Percentiles rank a stretch among this genome's conserved stretches.
These are phyloP conservation scores for Temnothorax longispinosus DNA, from an alignment of 1,140 invertebrate genomes.

Conservation along the genomic window DNA sequence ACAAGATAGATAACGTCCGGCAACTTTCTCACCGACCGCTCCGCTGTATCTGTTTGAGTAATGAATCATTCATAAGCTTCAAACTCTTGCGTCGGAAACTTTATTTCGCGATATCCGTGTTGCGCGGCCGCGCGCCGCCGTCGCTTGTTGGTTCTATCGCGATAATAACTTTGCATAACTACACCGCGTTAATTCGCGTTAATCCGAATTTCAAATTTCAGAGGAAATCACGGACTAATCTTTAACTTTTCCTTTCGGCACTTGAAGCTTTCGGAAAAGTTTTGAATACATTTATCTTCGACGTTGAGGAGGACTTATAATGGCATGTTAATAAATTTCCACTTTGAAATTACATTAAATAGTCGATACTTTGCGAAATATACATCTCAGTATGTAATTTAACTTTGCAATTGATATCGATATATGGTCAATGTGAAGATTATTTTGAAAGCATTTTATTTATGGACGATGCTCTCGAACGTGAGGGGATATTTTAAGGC, in stretches of 20 bases:
- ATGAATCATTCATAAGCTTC: slow-evolving; percentile 64
- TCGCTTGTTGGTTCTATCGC: slow-evolving; percentile 56
- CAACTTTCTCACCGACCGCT: slow-evolving; percentile 51
- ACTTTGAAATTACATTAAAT: not conserved
- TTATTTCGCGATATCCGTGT: slow-evolving; percentile 55
- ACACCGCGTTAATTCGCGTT: slow-evolving; percentile 58
- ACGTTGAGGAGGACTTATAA: slow-evolving; percentile 5
- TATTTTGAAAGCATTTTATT: slow-evolving; percentile 19
- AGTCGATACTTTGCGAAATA: not conserved
- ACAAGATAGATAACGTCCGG: slow-evolving; percentile 45
- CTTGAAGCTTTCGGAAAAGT: slow-evolving; percentile 43
- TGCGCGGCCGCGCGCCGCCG: slow-evolving; percentile 46
- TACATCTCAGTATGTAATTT: not conserved
- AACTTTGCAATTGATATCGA: not conserved
- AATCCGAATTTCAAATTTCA: slow-evolving; percentile 60
- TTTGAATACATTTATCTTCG: slow-evolving; percentile 29
- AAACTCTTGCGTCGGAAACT: slow-evolving; percentile 57
- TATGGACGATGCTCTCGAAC: slow-evolving; percentile 11
- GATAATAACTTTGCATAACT: slow-evolving; percentile 53
- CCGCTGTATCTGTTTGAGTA: slow-evolving; percentile 50
- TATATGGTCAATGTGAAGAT: not conserved
- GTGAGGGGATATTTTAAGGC: not conserved
- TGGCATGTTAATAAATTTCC: slow-evolving; percentile 36
- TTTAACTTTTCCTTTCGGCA: slow-evolving; percentile 41
- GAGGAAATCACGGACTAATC: slow-evolving; percentile 40